phyloP scores from a whole-genome alignment of 2,888 invertebrate species.

The Blastobasis adustella region DNA sequence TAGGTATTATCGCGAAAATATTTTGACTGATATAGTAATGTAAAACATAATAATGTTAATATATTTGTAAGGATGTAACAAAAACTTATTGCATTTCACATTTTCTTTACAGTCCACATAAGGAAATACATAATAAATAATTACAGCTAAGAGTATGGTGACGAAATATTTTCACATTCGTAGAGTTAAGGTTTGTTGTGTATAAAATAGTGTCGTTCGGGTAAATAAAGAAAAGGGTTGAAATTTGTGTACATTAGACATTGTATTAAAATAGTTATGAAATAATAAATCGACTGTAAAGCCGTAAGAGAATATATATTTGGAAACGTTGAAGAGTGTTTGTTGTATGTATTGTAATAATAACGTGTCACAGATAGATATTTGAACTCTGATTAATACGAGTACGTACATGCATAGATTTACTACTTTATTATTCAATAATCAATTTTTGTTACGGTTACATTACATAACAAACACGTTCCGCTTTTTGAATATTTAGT shows the following conservation, averaged over 20 bases:
- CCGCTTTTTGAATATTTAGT: conserved; percentile 10
- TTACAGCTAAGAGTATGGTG: conserved; percentile 49
- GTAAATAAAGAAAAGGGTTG: conserved; percentile 51
- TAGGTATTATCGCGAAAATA: conserved; percentile 62
- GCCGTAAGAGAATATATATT: conserved; percentile 69
- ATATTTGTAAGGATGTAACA: conserved; percentile 69
- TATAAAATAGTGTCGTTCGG: conserved; percentile 64
- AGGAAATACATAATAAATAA: conserved; percentile 42
- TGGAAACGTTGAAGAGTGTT: conserved; percentile 67
- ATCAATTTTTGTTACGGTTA: conserved; percentile 31
- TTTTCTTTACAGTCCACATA: conserved; percentile 69
- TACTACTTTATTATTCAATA: conserved; percentile 47
- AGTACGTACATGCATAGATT: conserved; percentile 35
- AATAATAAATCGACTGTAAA: conserved; percentile 52
- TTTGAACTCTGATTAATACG: conserved; percentile 47
- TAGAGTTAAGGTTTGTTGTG: conserved; percentile 71
- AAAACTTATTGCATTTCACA: conserved; percentile 73
- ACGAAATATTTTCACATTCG: conserved; percentile 71
- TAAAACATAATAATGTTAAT: conserved; percentile 64
- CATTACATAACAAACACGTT: conserved; percentile 17
- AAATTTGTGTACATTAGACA: conserved; percentile 65
- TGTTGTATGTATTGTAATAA: conserved; percentile 50
- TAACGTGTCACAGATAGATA: conserved; percentile 60
- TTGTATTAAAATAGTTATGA: conserved; percentile 65
- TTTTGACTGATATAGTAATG: conserved; percentile 71